phyloP scores from a whole-genome alignment of 2,797 vertebrate species.

The Ambastaia sidthimunki region DNA sequence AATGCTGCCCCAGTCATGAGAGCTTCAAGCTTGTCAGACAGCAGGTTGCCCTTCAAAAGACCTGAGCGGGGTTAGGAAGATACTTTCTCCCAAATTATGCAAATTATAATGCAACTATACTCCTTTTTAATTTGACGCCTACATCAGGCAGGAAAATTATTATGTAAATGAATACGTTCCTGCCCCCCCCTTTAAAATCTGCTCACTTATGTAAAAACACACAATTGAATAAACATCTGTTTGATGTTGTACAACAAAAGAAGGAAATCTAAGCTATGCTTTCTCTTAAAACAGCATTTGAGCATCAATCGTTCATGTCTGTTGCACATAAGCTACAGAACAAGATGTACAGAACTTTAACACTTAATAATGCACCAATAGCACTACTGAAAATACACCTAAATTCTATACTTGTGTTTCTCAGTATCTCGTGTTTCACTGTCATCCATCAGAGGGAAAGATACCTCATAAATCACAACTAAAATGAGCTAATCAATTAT shows the following conservation, averaged over 20 bases:
- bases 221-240: conserved; percentile 15
- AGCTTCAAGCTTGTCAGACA: background rate
- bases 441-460: conserved; percentile 77
- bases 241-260: conserved; percentile 1
- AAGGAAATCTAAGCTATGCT: background rate
- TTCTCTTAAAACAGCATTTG: background rate
- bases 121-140: conserved; percentile 34
- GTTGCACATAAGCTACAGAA: background rate
- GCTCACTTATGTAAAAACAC: conserved; percentile 14
- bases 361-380: background rate
- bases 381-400: background rate
- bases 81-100: conserved; percentile 28
- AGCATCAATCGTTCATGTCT: background rate
- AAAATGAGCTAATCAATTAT: conserved; percentile 84
- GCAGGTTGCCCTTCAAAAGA: conserved; percentile 27
- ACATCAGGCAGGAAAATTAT: conserved; percentile 29
- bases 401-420: conserved; percentile 18
- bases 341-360: no score
- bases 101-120: conserved; percentile 39
- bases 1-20: background rate
- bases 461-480: conserved; percentile 74
- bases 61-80: background rate
- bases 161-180: conserved; percentile 22
- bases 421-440: conserved; percentile 32
- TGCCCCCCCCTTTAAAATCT: conserved; percentile 21